Base-by-base conservation (phyloP, 2,797 vertebrate genomes). In the Thalassophryne amazonica region DNA sequence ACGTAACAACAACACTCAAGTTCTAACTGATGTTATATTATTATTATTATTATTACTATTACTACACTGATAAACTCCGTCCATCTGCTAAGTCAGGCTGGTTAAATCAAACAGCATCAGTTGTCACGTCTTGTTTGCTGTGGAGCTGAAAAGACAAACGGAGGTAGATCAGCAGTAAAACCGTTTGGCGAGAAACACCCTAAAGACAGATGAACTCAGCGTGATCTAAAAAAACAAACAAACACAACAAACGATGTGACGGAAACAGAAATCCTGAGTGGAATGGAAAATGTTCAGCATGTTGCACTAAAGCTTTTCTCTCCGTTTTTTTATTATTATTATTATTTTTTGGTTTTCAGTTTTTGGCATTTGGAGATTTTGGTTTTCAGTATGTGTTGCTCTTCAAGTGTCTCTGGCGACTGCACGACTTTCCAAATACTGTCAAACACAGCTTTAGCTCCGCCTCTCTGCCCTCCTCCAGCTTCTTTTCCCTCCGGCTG, bases 281-380 rank as follows among this genome's bases (percentile, higher is more conserved):
- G 43, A 27, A 76, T 81, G 79, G 19, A n/a, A 22, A 38, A 73
- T 84, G 72, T 70, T 66, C 68, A 67, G 17, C 9, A 2, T 69
- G 74, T 90, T 89, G 84, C 92, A 82, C 88, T 93, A 93, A 93
- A 94, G 93, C 93, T 95, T 91, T 89, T 92, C 91, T 88, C 86
- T 92, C 89, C 88, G 72, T 88, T 86, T 68, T 16, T 54, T 71
- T 48, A 73, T 57, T 72, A 88, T 86, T 40, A 11, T 64, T 48
- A 41, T 68, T 16, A 77, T 74, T 92, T 89, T 93, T 93, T 89
- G 91, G 90, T 87, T 87, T 92, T 87, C 76, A 83, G 86, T 88
- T 87, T 90, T 90, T 89, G 86, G 87, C 84, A 90, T 90, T 87
- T 82, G 85, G 73, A 87, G 79, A 87, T 86, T 88, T 89, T 88